phyloP scores from a whole-genome alignment of 2,888 invertebrate species.

The Himalopsyche japonica region DNA sequence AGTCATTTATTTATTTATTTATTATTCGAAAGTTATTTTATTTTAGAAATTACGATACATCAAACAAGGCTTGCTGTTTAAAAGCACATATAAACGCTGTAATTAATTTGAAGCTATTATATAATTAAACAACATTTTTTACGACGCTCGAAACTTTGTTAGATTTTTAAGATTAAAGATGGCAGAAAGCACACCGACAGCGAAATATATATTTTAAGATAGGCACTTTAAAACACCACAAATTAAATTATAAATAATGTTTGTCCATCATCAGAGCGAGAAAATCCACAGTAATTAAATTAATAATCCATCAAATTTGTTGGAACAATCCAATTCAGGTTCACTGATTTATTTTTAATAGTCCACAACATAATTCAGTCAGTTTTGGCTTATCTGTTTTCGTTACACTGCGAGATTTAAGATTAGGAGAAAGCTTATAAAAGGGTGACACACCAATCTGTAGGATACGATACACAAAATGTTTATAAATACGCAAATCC shows the following conservation, averaged over 20 bases:
- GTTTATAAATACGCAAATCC: not conserved
- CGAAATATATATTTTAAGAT: slow-evolving; percentile 7
- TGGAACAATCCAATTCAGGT: not conserved
- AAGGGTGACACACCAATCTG: not conserved
- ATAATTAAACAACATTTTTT: not conserved
- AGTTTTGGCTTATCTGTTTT: not conserved
- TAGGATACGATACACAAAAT: not conserved
- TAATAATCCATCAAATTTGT: not conserved
- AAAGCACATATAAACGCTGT: not conserved
- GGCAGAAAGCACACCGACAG: not conserved
- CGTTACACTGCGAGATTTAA: not conserved
- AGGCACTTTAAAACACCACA: slow-evolving; percentile 35
- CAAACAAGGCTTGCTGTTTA: not conserved
- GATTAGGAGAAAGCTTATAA: not conserved
- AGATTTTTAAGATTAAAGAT: not conserved
- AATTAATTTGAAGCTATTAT: not conserved
- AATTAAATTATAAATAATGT: slow-evolving; percentile 18
- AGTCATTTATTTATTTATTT: not conserved
- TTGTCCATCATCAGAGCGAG: not conserved
- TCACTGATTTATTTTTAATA: not conserved
- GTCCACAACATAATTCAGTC: not conserved
- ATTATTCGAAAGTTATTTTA: not conserved
- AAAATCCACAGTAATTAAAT: not conserved
- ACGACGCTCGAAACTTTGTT: not conserved
- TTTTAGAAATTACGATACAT: not conserved